phyloP scores from a whole-genome alignment of 1,140 invertebrate species.

The Chlorops oryzae region DNA sequence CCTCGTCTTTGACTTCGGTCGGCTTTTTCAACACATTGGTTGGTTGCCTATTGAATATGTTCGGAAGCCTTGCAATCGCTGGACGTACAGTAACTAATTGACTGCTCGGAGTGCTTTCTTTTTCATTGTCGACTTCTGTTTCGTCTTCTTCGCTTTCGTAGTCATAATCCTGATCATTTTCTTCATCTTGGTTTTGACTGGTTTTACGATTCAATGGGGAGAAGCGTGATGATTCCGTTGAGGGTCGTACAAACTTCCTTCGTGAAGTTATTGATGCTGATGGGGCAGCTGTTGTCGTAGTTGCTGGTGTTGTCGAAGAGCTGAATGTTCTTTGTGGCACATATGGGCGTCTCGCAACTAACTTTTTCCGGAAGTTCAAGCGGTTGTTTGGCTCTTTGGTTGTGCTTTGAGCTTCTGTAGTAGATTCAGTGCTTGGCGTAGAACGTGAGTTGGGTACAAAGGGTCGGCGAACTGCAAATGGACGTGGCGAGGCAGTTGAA shows the following conservation, averaged over 20 bases:
- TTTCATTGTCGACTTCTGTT: slow-evolving; percentile 45
- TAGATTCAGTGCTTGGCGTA: neutral
- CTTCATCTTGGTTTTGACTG: slow-evolving; percentile 19
- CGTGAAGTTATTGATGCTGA: slow-evolving; percentile 15
- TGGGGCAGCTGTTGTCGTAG: slow-evolving; percentile 14
- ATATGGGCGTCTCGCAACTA: slow-evolving; percentile 33
- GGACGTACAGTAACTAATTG: slow-evolving; percentile 7
- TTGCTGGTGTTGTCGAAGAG: neutral
- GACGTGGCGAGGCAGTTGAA: no score
- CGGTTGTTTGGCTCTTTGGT: slow-evolving; percentile 9
- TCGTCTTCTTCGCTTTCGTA: slow-evolving; percentile 51
- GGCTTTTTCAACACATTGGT: slow-evolving; percentile 15
- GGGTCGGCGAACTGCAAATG: slow-evolving; percentile 1
- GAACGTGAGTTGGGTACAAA: slow-evolving; percentile 1
- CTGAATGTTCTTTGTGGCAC: neutral
- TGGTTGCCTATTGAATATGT: slow-evolving; percentile 16
- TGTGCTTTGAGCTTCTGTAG: neutral
- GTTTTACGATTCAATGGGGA: slow-evolving; percentile 36
- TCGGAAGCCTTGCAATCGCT: slow-evolving; percentile 10
- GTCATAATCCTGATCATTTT: slow-evolving; percentile 38
- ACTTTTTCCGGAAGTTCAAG: slow-evolving; percentile 33
- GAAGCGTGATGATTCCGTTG: slow-evolving; percentile 39
- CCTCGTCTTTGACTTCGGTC: slow-evolving; percentile 18
- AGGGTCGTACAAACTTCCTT: slow-evolving; percentile 34
- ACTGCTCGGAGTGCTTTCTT: neutral